phyloP scores from a whole-genome alignment of 2,888 invertebrate genomes.

The Hoplodrina blanda region DNA sequence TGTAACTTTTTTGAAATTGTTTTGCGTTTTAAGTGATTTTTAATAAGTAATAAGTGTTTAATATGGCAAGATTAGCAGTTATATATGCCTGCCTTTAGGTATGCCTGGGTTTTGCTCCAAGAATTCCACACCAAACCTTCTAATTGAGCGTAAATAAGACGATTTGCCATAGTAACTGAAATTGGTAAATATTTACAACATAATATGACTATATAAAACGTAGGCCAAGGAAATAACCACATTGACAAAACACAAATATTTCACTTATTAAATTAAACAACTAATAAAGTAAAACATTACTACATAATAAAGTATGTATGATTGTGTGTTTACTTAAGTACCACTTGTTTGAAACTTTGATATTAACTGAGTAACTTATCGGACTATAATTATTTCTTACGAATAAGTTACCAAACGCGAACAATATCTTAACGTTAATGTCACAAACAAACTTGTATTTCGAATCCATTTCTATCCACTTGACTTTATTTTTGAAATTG shows the following conservation, averaged over 20 bases:
- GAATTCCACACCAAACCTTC: constrained; percentile 12
- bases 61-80: too few relatives aligned
- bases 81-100: too few relatives aligned
- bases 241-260: too few relatives aligned
- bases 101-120: constrained; percentile 11
- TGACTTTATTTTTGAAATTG: too few relatives aligned
- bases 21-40: too few relatives aligned
- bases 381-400: neutral
- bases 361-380: neutral
- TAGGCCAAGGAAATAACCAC: neutral
- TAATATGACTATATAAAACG: neutral
- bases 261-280: neutral
- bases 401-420: neutral
- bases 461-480: too few relatives aligned
- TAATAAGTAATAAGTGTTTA: too few relatives aligned
- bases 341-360: neutral
- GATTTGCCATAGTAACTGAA: constrained; percentile 4
- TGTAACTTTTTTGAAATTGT: too few relatives aligned
- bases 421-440: too few relatives aligned
- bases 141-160: neutral
- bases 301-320: neutral
- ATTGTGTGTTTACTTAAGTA: too few relatives aligned
- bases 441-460: too few relatives aligned
- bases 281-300: neutral
- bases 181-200: neutral